Base-by-base conservation (phyloP, 2,888 invertebrate species). In the Drosophila kanekoi region DNA sequence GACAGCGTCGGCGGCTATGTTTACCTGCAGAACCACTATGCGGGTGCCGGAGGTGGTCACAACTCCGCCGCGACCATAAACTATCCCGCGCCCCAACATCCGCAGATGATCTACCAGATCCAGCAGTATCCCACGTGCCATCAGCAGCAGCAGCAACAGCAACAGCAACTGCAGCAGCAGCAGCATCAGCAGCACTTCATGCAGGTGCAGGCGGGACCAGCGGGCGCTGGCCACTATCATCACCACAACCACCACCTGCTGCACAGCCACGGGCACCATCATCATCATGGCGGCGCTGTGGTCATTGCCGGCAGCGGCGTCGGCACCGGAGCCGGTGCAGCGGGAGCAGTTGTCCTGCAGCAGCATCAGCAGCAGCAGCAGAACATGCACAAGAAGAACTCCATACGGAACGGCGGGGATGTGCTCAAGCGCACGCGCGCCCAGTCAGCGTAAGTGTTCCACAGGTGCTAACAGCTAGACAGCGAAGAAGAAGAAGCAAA, bases 371-470 rank as follows among this genome's bases (percentile, higher is more conserved):
- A 65, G n/a, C 72, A 72, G 14, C 73, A 81, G n/a, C 81, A 83
- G 10, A 93, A 93, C 53, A 91, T 94, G 78, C 94, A 94, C 90
- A 95, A 95, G 90, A 95, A 95, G 89, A 94, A 94, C 58, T 94
- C 95, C 23, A 93, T 95, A 45, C 93, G 95, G 62, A 95, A 93
- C 87, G 91, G 93, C 73, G 94, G 94, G 56, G 95, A 95, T 89
- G 94, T 95, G 57, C 92, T 95, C 78, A 95, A 95, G 90, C 93
- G 95, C 71, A 94, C 94, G 79, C 93, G 95, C 89, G 94, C 95
- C 77, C 95, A 95, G 92, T 94, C 94, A 81, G 94, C 94, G 95
- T 95, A 93, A 94, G 95, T 94, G 10, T 44, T 10, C 0, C 10
- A 23, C 2, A n/a, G n/a, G n/a, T n/a, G n/a, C n/a, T n/a, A n/a